phyloP scores from a whole-genome alignment of 2,113 vertebrate genomes.

The Ginglymostoma cirratum region DNA sequence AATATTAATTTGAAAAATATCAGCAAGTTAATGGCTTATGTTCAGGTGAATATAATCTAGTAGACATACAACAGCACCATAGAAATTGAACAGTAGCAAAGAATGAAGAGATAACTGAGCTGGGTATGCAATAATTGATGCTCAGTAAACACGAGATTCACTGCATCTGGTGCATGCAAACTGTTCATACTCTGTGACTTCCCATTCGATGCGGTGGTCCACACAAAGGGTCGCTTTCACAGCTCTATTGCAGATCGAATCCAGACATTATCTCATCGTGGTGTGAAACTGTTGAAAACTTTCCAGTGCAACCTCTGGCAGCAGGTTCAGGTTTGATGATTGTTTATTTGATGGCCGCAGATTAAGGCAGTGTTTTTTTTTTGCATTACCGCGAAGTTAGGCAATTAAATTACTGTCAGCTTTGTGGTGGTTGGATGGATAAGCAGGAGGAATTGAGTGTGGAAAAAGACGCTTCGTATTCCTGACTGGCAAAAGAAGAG shows the following conservation, averaged over 20 bases:
- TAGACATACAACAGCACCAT: too few species aligned
- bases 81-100: neutral
- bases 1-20: neutral
- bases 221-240: neutral
- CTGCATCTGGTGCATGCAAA: neutral
- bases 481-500: neutral
- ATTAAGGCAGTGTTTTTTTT: neutral
- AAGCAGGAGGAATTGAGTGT: neutral
- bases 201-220: neutral
- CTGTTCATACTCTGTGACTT: neutral
- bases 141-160: too few species aligned
- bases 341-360: conserved; percentile 30
- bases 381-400: neutral
- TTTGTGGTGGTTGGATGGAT: neutral
- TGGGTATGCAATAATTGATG: neutral
- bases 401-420: neutral
- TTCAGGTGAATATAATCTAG: neutral
- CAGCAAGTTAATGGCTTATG: neutral
- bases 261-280: conserved; percentile 30
- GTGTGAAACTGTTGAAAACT: neutral
- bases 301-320: conserved; percentile 22
- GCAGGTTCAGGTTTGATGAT: neutral
- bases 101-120: neutral
- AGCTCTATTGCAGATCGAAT: neutral
- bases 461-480: neutral